Evolutionary conservation across 1,140 invertebrate species (phyloP), one percentile per base, ranked within the genome.

Genomic region (Helicoverpa zea): DNA sequence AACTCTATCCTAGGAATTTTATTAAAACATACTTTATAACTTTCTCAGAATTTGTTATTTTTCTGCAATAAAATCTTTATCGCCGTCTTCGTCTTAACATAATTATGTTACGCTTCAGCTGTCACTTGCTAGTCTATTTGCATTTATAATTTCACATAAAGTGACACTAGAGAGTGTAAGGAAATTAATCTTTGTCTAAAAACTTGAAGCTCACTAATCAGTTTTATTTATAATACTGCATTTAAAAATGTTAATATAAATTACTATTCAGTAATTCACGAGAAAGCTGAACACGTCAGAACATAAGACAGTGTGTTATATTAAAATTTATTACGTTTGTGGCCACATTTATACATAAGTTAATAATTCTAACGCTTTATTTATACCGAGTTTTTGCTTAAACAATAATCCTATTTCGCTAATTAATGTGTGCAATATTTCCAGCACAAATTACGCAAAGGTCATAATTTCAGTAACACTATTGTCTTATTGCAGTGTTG

Each of bases 401-500:
- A 76, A 64, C 16, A 70, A 52, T 54, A 70, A 70, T 29, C 47
- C 23, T 54, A 64, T 77, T 77, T 77, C 47, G 43, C 49, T 77
- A 77, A 77, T 77, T 77, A 77, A 66, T 54, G 49, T 64, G 75
- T 77, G 75, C 61, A 77, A 77, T 77, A 77, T 77, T 64, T 23
- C 47, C 23, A 30, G 77, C 30, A 52, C 16, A 43, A 51, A 82
- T 82, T 79, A 77, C 78, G 76, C 61, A 82, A 82, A 79, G 54
- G 68, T 68, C 35, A 73, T 73, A 64, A 56, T 82, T 82, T 23
- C 35, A 58, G 77, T 79, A 82, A 82, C 49, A 54, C 81, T 74
- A 82, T 82, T 82, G 81, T 82, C 52, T 82, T 66, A 61, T 54
- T 79, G 51, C 83, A 81, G 83, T 81, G 80, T 72, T 81, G 47